These are phyloP conservation scores for Aegithalos caudatus DNA, from an alignment of 2,113 vertebrate genomes.

Conservation along the genomic window DNA sequence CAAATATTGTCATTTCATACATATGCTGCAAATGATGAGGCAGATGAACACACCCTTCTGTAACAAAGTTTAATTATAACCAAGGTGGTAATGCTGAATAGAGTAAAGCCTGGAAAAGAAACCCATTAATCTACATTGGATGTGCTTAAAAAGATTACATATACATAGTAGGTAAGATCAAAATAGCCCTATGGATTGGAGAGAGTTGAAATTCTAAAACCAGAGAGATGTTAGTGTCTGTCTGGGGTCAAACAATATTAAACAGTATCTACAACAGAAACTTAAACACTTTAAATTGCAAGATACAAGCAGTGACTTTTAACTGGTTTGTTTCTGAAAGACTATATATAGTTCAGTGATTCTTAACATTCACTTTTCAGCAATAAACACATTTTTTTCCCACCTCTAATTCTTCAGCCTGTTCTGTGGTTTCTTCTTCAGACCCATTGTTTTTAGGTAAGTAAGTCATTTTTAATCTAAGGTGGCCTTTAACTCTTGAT, in stretches of 20 bases:
- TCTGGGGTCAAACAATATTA: neutral
- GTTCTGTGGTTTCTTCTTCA: conserved; percentile 84
- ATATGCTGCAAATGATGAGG: neutral
- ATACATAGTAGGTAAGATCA: neutral
- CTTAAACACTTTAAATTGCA: neutral
- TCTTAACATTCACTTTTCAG: neutral
- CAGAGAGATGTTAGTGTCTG: neutral
- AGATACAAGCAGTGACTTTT: neutral
- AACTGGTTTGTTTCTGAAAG: neutral
- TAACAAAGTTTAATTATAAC: neutral
- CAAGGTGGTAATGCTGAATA: neutral
- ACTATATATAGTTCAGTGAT: neutral
- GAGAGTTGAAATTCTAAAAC: neutral
- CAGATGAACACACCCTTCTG: neutral
- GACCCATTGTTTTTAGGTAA: conserved; percentile 85
- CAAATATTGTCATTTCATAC: neutral
- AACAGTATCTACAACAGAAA: neutral
- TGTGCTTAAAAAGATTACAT: neutral
- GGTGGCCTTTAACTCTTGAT: conserved; percentile 94
- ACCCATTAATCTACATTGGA: neutral
- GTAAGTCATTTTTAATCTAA: conserved; percentile 98
- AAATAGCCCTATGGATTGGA: neutral
- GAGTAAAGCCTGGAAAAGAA: neutral
- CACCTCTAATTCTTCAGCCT: conserved; percentile 88
- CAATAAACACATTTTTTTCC: conserved; percentile 17